Evolutionary conservation across 2,888 invertebrate genomes (phyloP).

Genomic region (Spialia ferax): DNA sequence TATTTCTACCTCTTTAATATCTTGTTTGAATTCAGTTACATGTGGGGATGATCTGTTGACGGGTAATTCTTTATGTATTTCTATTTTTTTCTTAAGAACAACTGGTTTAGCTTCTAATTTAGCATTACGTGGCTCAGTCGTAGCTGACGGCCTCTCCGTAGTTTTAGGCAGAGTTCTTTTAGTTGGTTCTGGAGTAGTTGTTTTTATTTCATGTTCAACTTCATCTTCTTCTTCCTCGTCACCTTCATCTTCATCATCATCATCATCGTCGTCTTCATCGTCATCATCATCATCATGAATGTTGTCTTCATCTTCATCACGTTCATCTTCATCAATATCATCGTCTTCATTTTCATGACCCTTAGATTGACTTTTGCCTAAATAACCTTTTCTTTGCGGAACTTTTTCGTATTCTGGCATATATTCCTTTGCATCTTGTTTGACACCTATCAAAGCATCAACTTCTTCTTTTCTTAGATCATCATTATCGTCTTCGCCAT

Average conservation of each 20-base stretch:
- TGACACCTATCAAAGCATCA: conserved; percentile 72
- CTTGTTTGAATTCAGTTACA: conserved; percentile 72
- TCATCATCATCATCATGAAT: conserved; percentile 48
- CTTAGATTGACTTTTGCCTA: conserved; percentile 24
- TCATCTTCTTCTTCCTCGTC: conserved; percentile 51
- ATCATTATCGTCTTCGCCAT: conserved; percentile 66
- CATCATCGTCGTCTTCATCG: conserved; percentile 50
- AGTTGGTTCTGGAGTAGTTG: conserved; percentile 67
- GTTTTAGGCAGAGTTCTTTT: conserved; percentile 68
- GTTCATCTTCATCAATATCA: conserved; percentile 49
- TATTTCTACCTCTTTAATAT: conserved; percentile 77
- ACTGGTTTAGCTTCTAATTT: conserved; percentile 62
- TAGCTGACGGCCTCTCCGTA: conserved; percentile 64
- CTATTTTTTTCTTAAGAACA: conserved; percentile 69
- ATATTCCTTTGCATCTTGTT: conserved; percentile 73
- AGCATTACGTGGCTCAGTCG: conserved; percentile 56
- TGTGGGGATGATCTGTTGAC: conserved; percentile 69
- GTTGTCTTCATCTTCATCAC: conserved; percentile 50
- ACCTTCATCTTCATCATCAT: conserved; percentile 50
- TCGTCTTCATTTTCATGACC: conserved; percentile 46
- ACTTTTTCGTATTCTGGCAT: conserved; percentile 71
- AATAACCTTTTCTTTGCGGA: conserved; percentile 46
- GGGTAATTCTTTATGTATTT: conserved; percentile 77
- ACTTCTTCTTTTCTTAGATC: conserved; percentile 71
- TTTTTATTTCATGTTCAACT: conserved; percentile 38